Evolutionary conservation across 2,797 vertebrate species (phyloP).

Genomic region (Sebastes vulpes): DNA sequence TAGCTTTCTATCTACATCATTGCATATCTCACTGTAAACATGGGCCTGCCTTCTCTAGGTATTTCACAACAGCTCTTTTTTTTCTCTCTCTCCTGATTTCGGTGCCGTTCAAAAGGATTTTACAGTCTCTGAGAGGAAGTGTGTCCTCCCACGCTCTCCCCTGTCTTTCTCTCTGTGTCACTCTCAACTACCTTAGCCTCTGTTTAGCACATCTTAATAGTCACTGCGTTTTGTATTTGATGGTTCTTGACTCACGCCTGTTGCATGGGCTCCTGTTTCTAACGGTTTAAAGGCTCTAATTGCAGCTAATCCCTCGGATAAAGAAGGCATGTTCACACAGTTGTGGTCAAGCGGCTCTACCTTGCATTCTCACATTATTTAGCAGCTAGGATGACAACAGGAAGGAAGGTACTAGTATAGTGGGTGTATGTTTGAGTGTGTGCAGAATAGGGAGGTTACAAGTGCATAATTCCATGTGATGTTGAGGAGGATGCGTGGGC

Average conservation of each 20-base stretch:
- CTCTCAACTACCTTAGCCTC: conserved; percentile 58
- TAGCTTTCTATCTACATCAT: conserved; percentile 48
- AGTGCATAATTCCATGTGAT: conserved; percentile 62
- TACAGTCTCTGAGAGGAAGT: conserved; percentile 85
- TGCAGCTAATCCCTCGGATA: conserved; percentile 32
- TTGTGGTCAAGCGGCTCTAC: conserved; percentile 43
- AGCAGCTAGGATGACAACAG: conserved; percentile 27
- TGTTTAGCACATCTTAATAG: conserved; percentile 53
- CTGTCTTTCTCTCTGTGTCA: conserved; percentile 65
- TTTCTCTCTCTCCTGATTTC: conserved; percentile 55
- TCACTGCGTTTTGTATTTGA: conserved; percentile 26
- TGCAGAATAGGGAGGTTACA: conserved; percentile 32
- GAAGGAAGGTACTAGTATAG: conserved; percentile 25
- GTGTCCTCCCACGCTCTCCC: conserved; percentile 80
- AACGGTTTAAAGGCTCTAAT: conserved; percentile 38
- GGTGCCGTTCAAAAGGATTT: conserved; percentile 77
- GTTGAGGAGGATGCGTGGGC: conserved; percentile 65
- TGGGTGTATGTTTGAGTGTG: conserved; percentile 51
- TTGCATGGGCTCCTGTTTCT: conserved; percentile 20
- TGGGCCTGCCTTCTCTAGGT: conserved; percentile 66
- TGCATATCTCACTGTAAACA: conserved; percentile 61
- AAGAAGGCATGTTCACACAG: conserved; percentile 41
- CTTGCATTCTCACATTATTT: conserved; percentile 23
- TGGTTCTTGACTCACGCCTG: conserved; percentile 16
- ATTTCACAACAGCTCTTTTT: conserved; percentile 78